Evolutionary conservation across 2,797 vertebrate genomes (phyloP).

Genomic region (Malurus leucopterus): DNA sequence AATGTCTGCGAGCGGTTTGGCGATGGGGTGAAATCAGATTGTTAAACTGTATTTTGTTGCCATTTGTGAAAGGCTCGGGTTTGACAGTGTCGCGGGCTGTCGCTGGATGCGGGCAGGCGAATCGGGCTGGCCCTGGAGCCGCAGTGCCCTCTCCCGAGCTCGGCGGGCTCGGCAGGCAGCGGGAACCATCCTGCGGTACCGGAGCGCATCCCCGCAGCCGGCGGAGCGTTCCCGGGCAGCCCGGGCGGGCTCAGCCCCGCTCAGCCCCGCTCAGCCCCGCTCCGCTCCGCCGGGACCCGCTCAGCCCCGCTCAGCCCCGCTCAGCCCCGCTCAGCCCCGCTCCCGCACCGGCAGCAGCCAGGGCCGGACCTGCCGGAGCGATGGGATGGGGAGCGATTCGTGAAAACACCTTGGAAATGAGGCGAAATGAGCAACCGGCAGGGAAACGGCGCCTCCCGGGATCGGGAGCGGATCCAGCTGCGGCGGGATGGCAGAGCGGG

Average conservation of each 20-base stretch:
- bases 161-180: background rate
- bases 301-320: too few species aligned
- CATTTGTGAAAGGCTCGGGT: constrained; percentile 69
- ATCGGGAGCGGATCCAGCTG: too few species aligned
- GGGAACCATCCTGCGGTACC: background rate
- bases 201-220: fast-evolving
- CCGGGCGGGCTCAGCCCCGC: too few species aligned
- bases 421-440: background rate
- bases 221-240: too few species aligned
- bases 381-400: too few species aligned
- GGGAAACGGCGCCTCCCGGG: background rate
- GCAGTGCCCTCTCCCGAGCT: constrained; percentile 57
- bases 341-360: too few species aligned
- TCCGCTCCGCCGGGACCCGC: too few species aligned
- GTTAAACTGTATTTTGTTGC: constrained; percentile 74
- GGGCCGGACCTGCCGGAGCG: too few species aligned
- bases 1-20: constrained; percentile 47
- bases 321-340: too few species aligned
- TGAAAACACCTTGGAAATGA: too few species aligned
- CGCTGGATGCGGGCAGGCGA: background rate
- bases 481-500: too few species aligned
- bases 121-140: background rate
- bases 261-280: too few species aligned
- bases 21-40: constrained; percentile 62
- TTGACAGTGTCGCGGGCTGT: constrained; percentile 54